These are phyloP conservation scores for Calycopis cecrops DNA, from an alignment of 1,140 invertebrate species.

Conservation along the genomic window DNA sequence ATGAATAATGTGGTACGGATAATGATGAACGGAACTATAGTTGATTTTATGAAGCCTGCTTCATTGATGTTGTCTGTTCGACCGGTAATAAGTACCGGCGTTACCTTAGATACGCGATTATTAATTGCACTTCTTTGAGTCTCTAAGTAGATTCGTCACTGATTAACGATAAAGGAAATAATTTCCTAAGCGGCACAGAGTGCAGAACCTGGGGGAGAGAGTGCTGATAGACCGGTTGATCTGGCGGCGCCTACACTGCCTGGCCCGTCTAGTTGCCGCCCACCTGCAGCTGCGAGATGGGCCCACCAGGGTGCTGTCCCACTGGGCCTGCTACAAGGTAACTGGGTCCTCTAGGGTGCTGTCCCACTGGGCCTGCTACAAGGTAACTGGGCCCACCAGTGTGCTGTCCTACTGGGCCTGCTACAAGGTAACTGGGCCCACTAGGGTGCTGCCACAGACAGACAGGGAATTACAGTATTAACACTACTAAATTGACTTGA, in stretches of 20 bases:
- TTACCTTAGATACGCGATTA: too few relatives aligned
- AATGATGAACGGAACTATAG: too few relatives aligned
- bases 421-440: slow-evolving; percentile 92
- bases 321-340: slow-evolving; percentile 98
- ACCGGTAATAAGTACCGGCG: too few relatives aligned
- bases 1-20: too few relatives aligned
- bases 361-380: slow-evolving; percentile 98
- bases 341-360: slow-evolving; percentile 89
- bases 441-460: slow-evolving; percentile 90
- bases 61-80: too few relatives aligned
- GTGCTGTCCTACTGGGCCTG: slow-evolving; percentile 98
- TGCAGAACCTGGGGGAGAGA: slow-evolving; percentile 84
- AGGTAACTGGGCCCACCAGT: slow-evolving; percentile 88
- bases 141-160: too few relatives aligned
- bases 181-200: slow-evolving; percentile 76
- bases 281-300: slow-evolving; percentile 93
- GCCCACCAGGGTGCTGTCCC: slow-evolving; percentile 91
- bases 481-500: too few relatives aligned
- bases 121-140: too few relatives aligned
- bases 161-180: neutral
- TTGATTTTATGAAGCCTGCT: too few relatives aligned
- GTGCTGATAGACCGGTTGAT: slow-evolving; percentile 93
- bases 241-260: slow-evolving; percentile 89
- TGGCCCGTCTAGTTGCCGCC: slow-evolving; percentile 93
- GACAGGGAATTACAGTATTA: too few relatives aligned